Evolutionary conservation across 1,140 invertebrate genomes (phyloP).

Genomic region (Carcinoscorpius rotundicauda): DNA sequence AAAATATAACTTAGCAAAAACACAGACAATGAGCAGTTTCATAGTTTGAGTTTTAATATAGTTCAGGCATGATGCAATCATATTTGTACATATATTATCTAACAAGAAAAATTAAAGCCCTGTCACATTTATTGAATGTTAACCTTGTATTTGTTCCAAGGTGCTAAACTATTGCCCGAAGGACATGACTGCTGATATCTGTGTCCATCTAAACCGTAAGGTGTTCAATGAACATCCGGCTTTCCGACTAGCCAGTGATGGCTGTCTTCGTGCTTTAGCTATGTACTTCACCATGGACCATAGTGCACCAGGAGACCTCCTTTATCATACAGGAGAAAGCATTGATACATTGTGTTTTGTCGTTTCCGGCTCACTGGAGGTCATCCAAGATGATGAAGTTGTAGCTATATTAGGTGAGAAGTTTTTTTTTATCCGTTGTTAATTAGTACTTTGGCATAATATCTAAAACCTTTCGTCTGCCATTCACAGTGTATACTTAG

Average conservation of each 20-base stretch:
- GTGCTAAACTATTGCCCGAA: constrained; percentile 99
- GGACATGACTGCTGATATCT: constrained; percentile 99
- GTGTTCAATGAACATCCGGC: constrained; percentile 99
- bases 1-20: no score
- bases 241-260: constrained; percentile 93
- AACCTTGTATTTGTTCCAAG: constrained; percentile 36
- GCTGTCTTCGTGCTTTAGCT: constrained; percentile 90
- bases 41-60: no score
- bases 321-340: constrained; percentile 95
- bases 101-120: no score
- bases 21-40: no score
- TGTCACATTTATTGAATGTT: no score
- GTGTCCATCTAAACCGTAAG: constrained; percentile 95
- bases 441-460: no score
- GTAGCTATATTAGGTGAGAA: constrained; percentile 91
- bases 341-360: constrained; percentile 99
- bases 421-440: no score
- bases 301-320: constrained; percentile 83
- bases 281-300: constrained; percentile 99
- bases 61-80: no score
- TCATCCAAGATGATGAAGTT: constrained; percentile 99
- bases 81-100: no score
- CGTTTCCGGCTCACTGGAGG: constrained; percentile 95
- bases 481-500: no score
- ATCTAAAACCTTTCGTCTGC: no score